phyloP scores from a whole-genome alignment of 2,113 vertebrate species.

The Erpornis zantholeuca region DNA sequence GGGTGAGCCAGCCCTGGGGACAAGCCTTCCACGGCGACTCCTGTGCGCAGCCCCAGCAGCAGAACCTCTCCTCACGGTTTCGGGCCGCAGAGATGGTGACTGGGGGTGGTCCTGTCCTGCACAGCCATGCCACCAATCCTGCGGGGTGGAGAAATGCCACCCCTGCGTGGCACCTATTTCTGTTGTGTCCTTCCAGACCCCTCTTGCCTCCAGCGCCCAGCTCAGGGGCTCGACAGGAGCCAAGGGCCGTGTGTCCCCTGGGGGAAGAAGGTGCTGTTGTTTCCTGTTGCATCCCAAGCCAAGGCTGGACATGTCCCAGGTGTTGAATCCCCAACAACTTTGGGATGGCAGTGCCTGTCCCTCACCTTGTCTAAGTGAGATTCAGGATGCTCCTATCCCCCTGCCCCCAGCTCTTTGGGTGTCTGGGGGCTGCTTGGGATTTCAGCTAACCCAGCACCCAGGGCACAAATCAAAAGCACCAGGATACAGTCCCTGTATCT shows the following conservation, averaged over 20 bases:
- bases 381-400: not conserved
- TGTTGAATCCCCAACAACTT: rapidly evolving
- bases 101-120: rapidly evolving
- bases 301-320: rapidly evolving
- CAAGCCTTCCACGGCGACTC: rapidly evolving
- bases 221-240: not conserved
- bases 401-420: not conserved
- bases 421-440: not conserved
- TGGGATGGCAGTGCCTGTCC: not conserved
- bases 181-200: rapidly evolving
- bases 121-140: rapidly evolving
- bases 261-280: not conserved
- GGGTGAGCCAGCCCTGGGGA: not conserved
- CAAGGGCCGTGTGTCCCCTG: rapidly evolving
- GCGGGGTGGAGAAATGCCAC: not conserved
- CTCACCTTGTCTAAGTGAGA: not conserved
- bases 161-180: not conserved
- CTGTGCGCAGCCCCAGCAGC: not conserved
- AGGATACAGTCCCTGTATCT: rapidly evolving
- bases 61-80: not conserved
- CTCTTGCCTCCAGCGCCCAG: rapidly evolving
- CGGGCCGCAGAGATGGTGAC: not conserved
- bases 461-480: too few relatives aligned
- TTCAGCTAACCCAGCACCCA: not conserved
- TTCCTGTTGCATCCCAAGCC: not conserved